Evolutionary conservation across 1,140 invertebrate species (phyloP), one percentile per base, ranked within the genome.

Genomic region (Drusus annulatus): DNA sequence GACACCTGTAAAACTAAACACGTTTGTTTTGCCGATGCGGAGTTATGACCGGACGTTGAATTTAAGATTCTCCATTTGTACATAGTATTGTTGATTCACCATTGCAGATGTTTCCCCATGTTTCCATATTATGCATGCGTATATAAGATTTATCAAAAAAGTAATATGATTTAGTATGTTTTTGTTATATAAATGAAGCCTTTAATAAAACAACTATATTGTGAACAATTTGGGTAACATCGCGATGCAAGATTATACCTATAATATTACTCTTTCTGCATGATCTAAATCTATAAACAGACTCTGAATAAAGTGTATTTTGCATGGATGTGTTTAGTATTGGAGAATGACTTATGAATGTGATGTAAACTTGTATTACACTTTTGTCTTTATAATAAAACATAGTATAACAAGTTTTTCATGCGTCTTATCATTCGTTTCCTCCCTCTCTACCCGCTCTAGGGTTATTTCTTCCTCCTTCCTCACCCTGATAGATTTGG

Each of bases 301-400:
- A 58, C 73, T 75, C 17, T 45, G 21, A 73, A 25, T 51, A 50
- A 73, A 45, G 36, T 45, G 36, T 51, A 31, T 36, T 71, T 19
- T 2, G 21, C 16, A 36, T 25, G 52, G 52, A 60, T 45, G 19
- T 73, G 8, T 60, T 75, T 28, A 36, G 58, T 23, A 28, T 75
- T 75, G 28, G 19, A 78, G 54, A 31, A 52, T 54, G 76, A 69
- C 60, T 78, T 51, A 78, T 78, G 62, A 78, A 78, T 68, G 76
- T 69, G 76, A 78, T 68, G 76, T 78, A 78, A 50, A 78, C 31
- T 54, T 78, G 76, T 78, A 69, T 78, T 68, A 78, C 76, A 78
- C 76, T 68, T 78, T 78, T 78, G 76, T 78, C 76, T 78, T 71
- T 71, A 71, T 65, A 78, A 78, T 78, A 78, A 78, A 78, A 65